Conservation (phyloP, 2,113 vertebrate genomes). For the Neolamprologus ventralis region DNA sequence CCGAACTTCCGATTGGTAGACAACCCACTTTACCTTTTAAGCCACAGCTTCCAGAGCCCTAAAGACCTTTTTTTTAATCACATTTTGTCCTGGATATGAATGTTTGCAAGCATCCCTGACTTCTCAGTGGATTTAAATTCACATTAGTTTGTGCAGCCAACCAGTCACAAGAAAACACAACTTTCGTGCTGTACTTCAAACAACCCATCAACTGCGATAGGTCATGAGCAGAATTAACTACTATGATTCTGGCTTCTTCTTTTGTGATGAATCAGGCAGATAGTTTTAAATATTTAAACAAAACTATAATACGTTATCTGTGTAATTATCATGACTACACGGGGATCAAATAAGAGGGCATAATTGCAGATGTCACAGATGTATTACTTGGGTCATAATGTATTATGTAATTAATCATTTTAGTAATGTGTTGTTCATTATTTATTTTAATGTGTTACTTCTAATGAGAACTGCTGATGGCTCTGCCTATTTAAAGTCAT, state of each 20-base stretch:
- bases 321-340: not conserved
- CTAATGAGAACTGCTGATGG: not conserved
- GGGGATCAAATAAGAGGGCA: not conserved
- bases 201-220: not conserved
- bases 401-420: not conserved
- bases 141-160: not conserved
- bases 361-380: not conserved
- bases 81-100: not conserved
- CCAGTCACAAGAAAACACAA: not conserved
- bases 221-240: not conserved
- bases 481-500: not conserved
- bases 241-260: not conserved
- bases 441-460: not conserved
- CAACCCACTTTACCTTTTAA: accelerated
- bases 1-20: not conserved
- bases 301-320: not conserved
- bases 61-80: too few relatives aligned
- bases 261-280: not conserved
- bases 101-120: not conserved
- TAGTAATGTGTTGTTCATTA: not conserved
- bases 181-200: not conserved
- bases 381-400: not conserved
- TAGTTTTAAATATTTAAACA: not conserved
- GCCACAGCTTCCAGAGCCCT: not conserved
- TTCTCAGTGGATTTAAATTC: not conserved